Evolutionary conservation across 1,140 invertebrate genomes (phyloP), one percentile per base, ranked within the genome.

Genomic region (Listronotus oregonensis): DNA sequence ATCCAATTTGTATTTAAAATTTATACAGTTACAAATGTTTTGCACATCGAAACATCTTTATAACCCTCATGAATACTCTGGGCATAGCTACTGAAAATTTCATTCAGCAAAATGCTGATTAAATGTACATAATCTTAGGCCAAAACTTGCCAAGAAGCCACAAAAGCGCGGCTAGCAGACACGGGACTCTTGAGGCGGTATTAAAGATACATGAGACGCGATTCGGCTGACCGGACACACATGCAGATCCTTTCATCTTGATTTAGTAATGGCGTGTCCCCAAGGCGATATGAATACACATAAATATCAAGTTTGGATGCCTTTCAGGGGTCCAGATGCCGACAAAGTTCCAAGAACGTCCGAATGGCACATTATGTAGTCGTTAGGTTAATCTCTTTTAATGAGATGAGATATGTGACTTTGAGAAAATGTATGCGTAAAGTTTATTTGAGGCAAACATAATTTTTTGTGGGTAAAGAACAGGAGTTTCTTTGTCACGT

Each of bases 191-290:
- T 52, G 55, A 52, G 64, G 39, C 50, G 21, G 49, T 54, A 66
- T 66, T 59, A 66, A 66, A 58, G 64, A 66, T 66, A 66, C 64
- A 66, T 66, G 64, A 59, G 55, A 52, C 58, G 50, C 64, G 55
- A 59, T 66, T 58, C 64, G 64, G 57, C 52, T 59, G 64, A 59
- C 64, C 52, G 64, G 64, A 66, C 64, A 64, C 54, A 59, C 55
- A 66, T 66, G 64, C 64, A 66, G 56, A 66, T 66, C 64, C 64
- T 59, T 66, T 66, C 64, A 66, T 59, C 34, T 59, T 59, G 64
- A 66, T 66, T 66, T 59, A 66, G 64, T 66, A 66, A 66, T 66
- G 64, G 62, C 62, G 43, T 49, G 64, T 59, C 55, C 64, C 64
- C 56, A 27, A 59, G 64, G 64, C 55, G 57, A 66, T 66, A 66